A percentile compares a stretch with the other conserved stretches of the same genome.
Conservation (phyloP, 1,140 invertebrate genomes). For the Pseudoatta argentina region DNA sequence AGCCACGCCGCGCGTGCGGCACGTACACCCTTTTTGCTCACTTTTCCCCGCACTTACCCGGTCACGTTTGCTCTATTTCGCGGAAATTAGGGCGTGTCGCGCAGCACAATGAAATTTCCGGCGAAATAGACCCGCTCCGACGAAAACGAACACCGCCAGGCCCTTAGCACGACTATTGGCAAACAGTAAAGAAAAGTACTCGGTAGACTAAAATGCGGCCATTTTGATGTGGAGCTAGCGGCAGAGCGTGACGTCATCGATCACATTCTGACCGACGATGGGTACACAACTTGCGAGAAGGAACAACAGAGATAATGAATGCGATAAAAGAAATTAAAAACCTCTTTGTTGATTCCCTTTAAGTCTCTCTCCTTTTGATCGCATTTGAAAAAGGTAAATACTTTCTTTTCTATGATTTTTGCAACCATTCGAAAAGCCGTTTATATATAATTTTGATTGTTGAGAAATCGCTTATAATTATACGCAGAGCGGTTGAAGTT, state of each 20-base stretch:
- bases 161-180: constrained; percentile 81
- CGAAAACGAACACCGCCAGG: constrained; percentile 77
- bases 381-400: too few species aligned
- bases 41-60: constrained; percentile 38
- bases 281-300: background rate
- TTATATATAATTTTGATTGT: too few species aligned
- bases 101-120: constrained; percentile 74
- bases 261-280: background rate
- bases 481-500: too few species aligned
- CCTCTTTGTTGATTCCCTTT: too few species aligned
- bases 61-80: constrained; percentile 80
- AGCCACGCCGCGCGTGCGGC: constrained; percentile 31
- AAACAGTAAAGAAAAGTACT: constrained; percentile 85
- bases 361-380: too few species aligned
- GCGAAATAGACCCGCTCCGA: constrained; percentile 78
- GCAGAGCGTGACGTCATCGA: constrained; percentile 29
- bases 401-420: too few species aligned
- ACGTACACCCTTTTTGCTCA: background rate
- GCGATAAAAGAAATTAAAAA: background rate
- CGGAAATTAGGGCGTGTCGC: constrained; percentile 74
- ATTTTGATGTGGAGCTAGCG: constrained; percentile 82
- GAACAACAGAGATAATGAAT: background rate
- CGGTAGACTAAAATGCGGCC: constrained; percentile 85
- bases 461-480: too few species aligned
- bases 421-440: too few species aligned